phyloP scores from a whole-genome alignment of 2,113 vertebrate species.

The Peromyscus californicus region DNA sequence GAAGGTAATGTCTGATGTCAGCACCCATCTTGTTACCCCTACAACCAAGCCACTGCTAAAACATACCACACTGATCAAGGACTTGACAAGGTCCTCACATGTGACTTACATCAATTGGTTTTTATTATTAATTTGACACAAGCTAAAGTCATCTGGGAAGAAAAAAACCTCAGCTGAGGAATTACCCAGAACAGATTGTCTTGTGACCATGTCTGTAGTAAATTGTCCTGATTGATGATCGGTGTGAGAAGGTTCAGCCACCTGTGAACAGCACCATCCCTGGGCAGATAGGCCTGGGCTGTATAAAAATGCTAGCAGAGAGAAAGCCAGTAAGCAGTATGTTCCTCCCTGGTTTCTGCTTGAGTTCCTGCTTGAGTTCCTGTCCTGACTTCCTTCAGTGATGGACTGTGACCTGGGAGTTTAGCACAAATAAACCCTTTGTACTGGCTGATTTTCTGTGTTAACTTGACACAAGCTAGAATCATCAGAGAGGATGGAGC shows the following conservation, averaged over 20 bases:
- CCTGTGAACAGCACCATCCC: no score
- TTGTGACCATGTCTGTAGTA: neutral
- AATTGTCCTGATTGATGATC: neutral
- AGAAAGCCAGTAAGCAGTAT: neutral
- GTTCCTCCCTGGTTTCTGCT: neutral
- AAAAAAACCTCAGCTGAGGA: no score
- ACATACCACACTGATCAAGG: neutral
- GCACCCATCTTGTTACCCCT: neutral
- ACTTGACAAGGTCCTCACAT: neutral
- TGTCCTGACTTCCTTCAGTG: neutral
- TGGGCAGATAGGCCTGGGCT: neutral
- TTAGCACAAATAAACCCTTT: neutral
- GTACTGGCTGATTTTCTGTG: neutral
- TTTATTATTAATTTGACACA: neutral
- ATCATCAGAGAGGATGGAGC: neutral
- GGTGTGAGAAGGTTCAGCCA: neutral
- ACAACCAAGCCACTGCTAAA: neutral
- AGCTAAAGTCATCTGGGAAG: neutral
- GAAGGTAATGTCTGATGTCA: neutral
- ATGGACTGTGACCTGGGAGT: neutral
- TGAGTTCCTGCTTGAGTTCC: neutral
- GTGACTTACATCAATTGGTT: neutral
- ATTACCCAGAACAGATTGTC: neutral
- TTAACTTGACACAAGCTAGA: neutral
- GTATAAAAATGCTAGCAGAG: neutral